A percentile compares a stretch with the other conserved stretches of the same genome.
Conservation (phyloP, 2,888 invertebrate species). For the Thera obeliscata region DNA sequence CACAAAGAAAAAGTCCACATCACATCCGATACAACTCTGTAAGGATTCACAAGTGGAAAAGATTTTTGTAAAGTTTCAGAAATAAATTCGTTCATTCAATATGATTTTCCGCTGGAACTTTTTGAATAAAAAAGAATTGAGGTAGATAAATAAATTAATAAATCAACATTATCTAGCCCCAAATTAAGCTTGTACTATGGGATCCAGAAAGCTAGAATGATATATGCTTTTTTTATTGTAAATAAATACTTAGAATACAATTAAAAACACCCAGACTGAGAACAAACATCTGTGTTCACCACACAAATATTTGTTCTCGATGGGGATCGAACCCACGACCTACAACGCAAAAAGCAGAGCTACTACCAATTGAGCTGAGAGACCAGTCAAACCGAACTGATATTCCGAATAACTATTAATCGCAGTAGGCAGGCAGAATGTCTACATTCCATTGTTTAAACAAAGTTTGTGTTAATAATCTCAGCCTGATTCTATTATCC, state of each 20-base stretch:
- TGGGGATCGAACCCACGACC: too few relatives aligned
- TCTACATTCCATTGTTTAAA: neutral
- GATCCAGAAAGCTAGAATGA: too few relatives aligned
- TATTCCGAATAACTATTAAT: neutral
- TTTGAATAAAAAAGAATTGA: neutral
- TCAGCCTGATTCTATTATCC: slow-evolving; percentile 15
- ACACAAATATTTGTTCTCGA: too few relatives aligned
- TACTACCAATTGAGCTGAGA: neutral
- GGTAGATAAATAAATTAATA: too few relatives aligned
- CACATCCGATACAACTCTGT: slow-evolving; percentile 29
- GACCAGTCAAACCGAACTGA: neutral
- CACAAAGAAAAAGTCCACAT: slow-evolving; percentile 47
- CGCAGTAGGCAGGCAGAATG: neutral
- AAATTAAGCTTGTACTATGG: neutral
- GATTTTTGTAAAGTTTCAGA: slow-evolving; percentile 10
- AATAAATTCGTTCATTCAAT: slow-evolving; percentile 6
- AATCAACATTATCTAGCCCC: neutral
- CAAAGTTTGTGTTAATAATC: slow-evolving; percentile 7
- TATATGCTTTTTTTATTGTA: too few relatives aligned
- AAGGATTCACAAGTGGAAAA: slow-evolving; percentile 12
- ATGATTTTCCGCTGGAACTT: slow-evolving; percentile 1
- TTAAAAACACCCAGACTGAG: too few relatives aligned
- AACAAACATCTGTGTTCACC: too few relatives aligned
- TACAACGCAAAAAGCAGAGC: too few relatives aligned
- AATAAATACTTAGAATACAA: too few relatives aligned